Base-by-base conservation (phyloP, 2,797 vertebrate species). In the Sphenodon punctatus region DNA sequence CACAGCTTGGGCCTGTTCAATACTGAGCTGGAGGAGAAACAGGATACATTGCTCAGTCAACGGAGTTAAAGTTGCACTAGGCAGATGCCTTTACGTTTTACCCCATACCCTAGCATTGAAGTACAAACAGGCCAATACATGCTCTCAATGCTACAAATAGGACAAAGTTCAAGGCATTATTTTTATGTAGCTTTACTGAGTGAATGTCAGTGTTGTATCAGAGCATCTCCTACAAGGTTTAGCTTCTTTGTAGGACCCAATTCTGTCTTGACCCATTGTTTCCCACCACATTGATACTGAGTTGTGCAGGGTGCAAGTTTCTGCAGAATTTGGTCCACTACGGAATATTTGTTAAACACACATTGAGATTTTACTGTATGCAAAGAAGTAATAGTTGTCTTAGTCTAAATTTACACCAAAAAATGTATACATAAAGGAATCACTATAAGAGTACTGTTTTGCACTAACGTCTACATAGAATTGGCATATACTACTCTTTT, bases 1-100 rank as follows among this genome's bases (percentile, higher is more conserved):
- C 94, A 99, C 97, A 23, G 98, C 97, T 94, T 99, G 98, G 78
- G 97, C 98, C 86, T 99, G 98, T 87, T 99, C 99, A 86, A 99
- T 98, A 92, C 98, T 99, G 82, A 99, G 95, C 99, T 99, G 92
- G 8, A 89, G 91, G 36, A 61, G 60, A 42, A 36, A 53, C n/a
- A 22, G 19, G n/a, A 32, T 8, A 39, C 17, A 13, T 5, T 36
- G 6, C 15, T 67, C 15, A 12, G 7, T 1, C 43, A 17, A 71
- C 58, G 4, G 20, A 30, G 10, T 32, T 1, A 16, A 36, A 85
- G 25, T 76, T 4, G 17, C 55, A 70, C 25, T 32, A 46, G 8
- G 71, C 6, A 3, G 41, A 49, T 27, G 39, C 58, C 82, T 70
- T 51, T 36, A 46, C 8, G 9, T 45, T 49, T 63, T 30, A 66